Conservation (phyloP, 2,888 invertebrate genomes). For the Autographa gamma region DNA sequence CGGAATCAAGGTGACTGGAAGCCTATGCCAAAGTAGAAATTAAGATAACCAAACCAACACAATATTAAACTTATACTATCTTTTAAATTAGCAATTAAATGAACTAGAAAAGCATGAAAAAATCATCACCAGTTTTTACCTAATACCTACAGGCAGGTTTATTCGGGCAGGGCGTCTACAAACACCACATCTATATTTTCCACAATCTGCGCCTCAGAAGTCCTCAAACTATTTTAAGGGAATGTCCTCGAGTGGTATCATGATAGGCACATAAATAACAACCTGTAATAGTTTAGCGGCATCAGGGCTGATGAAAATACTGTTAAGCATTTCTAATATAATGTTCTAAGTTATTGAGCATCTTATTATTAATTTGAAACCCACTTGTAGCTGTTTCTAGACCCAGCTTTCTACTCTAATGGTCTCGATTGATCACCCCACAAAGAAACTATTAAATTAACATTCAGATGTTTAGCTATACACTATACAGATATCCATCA, state of each 20-base stretch:
- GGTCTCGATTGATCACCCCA: no score
- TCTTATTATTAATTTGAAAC: slow-evolving; percentile 1
- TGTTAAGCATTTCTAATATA: slow-evolving; percentile 1
- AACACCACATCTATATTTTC: slow-evolving; percentile 4
- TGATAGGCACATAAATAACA: slow-evolving; percentile 48
- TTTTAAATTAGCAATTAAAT: no score
- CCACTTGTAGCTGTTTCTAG: not conserved
- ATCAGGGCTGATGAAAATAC: slow-evolving; percentile 47
- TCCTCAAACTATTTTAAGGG: slow-evolving; percentile 47
- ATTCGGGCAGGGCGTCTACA: no score
- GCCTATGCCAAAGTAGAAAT: no score
- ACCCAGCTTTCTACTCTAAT: not conserved
- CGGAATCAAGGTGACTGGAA: no score
- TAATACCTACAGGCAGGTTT: no score
- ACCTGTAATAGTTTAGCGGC: slow-evolving; percentile 22
- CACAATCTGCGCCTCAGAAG: slow-evolving; percentile 2
- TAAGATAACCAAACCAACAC: no score
- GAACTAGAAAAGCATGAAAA: no score
- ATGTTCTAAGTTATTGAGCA: slow-evolving; percentile 4
- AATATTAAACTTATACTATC: no score
- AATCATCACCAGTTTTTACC: no score
- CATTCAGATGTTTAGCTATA: not conserved
- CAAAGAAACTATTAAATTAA: not conserved
- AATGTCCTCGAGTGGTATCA: slow-evolving; percentile 45
- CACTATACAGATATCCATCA: no score